These are phyloP conservation scores for Scarus forsteni DNA, from an alignment of 2,797 vertebrate genomes.

Conservation along the genomic window DNA sequence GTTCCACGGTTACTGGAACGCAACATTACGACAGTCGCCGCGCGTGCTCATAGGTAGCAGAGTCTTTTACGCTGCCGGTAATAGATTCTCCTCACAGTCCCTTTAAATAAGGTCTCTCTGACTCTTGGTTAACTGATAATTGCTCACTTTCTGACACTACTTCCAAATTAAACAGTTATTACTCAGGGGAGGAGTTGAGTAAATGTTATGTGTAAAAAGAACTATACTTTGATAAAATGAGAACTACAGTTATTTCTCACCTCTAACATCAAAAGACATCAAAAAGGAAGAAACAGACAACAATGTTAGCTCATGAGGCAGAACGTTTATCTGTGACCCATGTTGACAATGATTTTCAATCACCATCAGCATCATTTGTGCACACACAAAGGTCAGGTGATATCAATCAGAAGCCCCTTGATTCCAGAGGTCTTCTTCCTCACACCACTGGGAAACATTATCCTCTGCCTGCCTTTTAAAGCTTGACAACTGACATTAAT, in stretches of 20 bases:
- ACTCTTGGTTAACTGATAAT: too few species aligned
- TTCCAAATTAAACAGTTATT: too few species aligned
- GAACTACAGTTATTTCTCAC: not conserved
- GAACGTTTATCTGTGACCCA: conserved; percentile 8
- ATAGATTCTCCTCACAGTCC: too few species aligned
- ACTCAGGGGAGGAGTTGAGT: too few species aligned
- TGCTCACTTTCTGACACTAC: too few species aligned
- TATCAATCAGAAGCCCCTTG: conserved; percentile 58
- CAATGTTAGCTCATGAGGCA: not conserved
- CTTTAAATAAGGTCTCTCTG: too few species aligned
- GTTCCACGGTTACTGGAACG: too few species aligned
- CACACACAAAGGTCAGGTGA: conserved; percentile 51
- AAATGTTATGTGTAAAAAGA: too few species aligned
- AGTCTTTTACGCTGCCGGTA: too few species aligned
- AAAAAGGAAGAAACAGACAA: not conserved
- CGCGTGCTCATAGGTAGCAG: too few species aligned
- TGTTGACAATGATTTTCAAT: conserved; percentile 12
- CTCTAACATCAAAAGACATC: not conserved
- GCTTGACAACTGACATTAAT: conserved; percentile 86
- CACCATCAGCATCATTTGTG: conserved; percentile 34
- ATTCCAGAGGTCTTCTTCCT: conserved; percentile 68
- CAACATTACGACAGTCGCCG: too few species aligned
- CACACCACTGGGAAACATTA: conserved; percentile 71
- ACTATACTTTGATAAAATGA: not conserved
- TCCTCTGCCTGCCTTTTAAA: conserved; percentile 73